A percentile compares a stretch with the other conserved stretches of the same genome.
phyloP scores from a whole-genome alignment of 2,888 invertebrate genomes.

The Andrena flavipes region DNA sequence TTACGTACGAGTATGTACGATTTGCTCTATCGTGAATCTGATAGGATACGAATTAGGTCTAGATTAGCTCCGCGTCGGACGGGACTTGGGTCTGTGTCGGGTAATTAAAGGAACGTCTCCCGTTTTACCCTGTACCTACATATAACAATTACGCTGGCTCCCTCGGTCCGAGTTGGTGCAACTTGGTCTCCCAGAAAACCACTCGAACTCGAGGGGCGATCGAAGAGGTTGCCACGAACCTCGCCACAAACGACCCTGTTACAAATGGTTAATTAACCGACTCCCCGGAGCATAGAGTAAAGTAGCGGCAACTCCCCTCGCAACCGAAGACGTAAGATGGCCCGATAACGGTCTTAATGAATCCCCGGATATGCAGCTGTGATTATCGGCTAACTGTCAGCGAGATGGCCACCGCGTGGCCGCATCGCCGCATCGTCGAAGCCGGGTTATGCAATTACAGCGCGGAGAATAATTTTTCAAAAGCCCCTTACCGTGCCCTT shows the following conservation, averaged over 20 bases:
- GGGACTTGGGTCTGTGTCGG: not conserved
- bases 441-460: slow-evolving; percentile 63
- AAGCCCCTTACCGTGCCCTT: slow-evolving; percentile 45
- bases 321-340: slow-evolving; percentile 54
- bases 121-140: no score
- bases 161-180: no score
- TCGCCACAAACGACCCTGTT: slow-evolving; percentile 9
- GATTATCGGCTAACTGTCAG: slow-evolving; percentile 69
- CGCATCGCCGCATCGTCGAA: slow-evolving; percentile 35
- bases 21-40: no score
- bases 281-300: slow-evolving; percentile 19
- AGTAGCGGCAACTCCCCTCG: slow-evolving; percentile 19
- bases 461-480: slow-evolving; percentile 68
- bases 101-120: not conserved
- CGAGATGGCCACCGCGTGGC: slow-evolving; percentile 28
- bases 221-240: not conserved
- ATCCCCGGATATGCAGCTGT: slow-evolving; percentile 47
- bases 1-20: no score
- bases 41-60: not conserved
- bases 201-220: slow-evolving; percentile 7
- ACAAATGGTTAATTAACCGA: slow-evolving; percentile 44
- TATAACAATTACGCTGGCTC: no score
- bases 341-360: slow-evolving; percentile 64
- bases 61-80: not conserved
- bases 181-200: no score